Base-by-base conservation (phyloP, 64 coral and sea anemone species). In the Acropora yongei region DNA sequence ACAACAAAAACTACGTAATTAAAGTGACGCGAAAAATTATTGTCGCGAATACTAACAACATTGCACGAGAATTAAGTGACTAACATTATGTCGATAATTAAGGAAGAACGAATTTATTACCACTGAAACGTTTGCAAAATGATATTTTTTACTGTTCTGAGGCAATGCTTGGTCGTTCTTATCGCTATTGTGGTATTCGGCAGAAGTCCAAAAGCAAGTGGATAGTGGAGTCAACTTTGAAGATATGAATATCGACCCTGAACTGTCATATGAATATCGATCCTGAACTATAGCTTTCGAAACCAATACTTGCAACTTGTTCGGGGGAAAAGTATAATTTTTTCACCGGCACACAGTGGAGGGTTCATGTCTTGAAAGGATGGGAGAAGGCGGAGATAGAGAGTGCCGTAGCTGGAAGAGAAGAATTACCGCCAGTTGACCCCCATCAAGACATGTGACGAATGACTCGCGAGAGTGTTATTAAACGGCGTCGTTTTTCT, bases 171-270 rank as follows among this genome's bases (percentile, higher is more conserved):
- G 30, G 30, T 30, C 30, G 30, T 30, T 30, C 30, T 30, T 30
- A 30, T 30, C 30, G 30, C 30, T 30, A 30, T 30, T 30, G 30
- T 84, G 89, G 89, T 91, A 91, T 72, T 91, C 89, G 55, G 65
- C 68, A 91, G 79, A 93, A 67, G 74, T 93, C 69, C 91, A 93
- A 72, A 93, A 67, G 49, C 91, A 93, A 75, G 75, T 92, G 77
- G 91, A 93, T 76, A 87, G 83, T 87, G 84, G 91, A 77, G 88
- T 85, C 66, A 93, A 85, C 49, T 80, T 87, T 93, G 91, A 93
- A 87, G 84, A 93, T 85, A 79, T 93, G 60, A 77, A 88, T 63
- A 75, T 93, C 80, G 75, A 93, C 88, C 86, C 30, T 30, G 30
- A 30, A 30, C 30, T 30, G 30, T 30, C 30, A 30, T 30, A 30